Conservation (phyloP, 2,888 invertebrate genomes). For the Glaucopsyche alexis region DNA sequence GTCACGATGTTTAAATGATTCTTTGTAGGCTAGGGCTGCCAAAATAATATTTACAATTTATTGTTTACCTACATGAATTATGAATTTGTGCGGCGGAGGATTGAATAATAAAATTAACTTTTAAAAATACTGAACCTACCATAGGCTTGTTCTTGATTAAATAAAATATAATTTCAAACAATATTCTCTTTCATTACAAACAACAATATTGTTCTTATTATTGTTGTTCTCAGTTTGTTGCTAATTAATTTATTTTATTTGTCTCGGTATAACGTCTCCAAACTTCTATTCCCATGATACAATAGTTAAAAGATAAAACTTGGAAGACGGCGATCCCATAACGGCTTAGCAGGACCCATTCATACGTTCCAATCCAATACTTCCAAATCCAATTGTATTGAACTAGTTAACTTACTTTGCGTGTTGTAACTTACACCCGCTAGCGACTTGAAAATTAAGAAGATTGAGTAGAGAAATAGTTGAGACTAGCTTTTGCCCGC, state of each 20-base stretch:
- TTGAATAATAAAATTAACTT: not conserved
- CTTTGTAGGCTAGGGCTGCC: no score
- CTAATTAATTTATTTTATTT: conserved; percentile 28
- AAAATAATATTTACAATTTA: not conserved
- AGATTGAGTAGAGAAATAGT: no score
- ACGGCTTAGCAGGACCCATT: conserved; percentile 14
- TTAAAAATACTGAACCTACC: not conserved
- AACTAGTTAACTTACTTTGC: not conserved
- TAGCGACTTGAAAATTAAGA: no score
- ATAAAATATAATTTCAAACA: not conserved
- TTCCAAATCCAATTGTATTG: not conserved
- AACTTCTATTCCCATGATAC: conserved; percentile 21
- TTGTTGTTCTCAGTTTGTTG: conserved; percentile 22
- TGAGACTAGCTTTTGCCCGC: no score
- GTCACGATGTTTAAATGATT: no score
- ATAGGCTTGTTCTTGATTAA: not conserved
- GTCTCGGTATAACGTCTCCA: conserved; percentile 3
- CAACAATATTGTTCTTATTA: conserved; percentile 7
- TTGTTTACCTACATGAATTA: not conserved
- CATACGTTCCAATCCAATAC: conserved; percentile 17
- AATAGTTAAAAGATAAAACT: conserved; percentile 27
- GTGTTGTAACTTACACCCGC: not conserved
- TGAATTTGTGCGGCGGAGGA: no score
- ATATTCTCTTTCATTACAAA: conserved; percentile 7
- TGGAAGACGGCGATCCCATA: not conserved